Percentiles rank a stretch among this genome's conserved stretches.
Conservation (phyloP, 1,140 invertebrate species). For the Bombyx mandarina region DNA sequence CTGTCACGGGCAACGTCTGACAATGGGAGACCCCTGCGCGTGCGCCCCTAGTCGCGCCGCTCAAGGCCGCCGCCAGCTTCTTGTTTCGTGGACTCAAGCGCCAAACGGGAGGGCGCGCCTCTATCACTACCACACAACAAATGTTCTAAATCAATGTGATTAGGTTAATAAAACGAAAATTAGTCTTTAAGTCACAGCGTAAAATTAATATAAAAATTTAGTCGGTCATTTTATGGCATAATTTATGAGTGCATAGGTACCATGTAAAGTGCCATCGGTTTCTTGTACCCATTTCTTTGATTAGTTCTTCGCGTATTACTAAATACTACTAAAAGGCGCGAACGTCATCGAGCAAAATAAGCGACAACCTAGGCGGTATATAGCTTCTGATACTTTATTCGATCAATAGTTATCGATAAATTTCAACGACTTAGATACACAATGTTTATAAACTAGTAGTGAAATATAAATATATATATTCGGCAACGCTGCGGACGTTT, state of each 20-base stretch:
- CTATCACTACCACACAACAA: slow-evolving; percentile 67
- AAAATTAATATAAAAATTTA: slow-evolving; percentile 60
- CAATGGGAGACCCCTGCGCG: slow-evolving; percentile 74
- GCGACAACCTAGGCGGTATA: slow-evolving; percentile 23
- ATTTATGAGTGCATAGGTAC: slow-evolving; percentile 57
- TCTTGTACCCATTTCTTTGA: slow-evolving; percentile 58
- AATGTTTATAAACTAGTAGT: slow-evolving; percentile 14
- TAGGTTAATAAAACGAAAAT: slow-evolving; percentile 58
- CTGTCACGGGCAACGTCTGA: slow-evolving; percentile 77
- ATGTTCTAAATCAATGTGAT: slow-evolving; percentile 70
- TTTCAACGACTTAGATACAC: slow-evolving; percentile 10
- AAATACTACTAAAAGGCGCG: not conserved
- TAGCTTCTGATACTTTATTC: slow-evolving; percentile 38
- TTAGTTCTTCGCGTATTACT: slow-evolving; percentile 20
- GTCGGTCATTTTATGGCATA: slow-evolving; percentile 65
- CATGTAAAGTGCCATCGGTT: slow-evolving; percentile 55
- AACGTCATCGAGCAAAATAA: not conserved
- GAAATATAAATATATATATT: not conserved
- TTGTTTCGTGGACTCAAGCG: slow-evolving; percentile 69
- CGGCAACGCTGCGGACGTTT: no score
- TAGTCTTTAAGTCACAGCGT: slow-evolving; percentile 60
- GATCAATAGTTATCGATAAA: slow-evolving; percentile 40
- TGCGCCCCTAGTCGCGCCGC: slow-evolving; percentile 63
- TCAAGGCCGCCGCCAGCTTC: slow-evolving; percentile 73
- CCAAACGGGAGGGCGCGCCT: slow-evolving; percentile 50